Base-by-base conservation (phyloP, 2,888 invertebrate genomes). In the Rhyacophila evoluta region DNA sequence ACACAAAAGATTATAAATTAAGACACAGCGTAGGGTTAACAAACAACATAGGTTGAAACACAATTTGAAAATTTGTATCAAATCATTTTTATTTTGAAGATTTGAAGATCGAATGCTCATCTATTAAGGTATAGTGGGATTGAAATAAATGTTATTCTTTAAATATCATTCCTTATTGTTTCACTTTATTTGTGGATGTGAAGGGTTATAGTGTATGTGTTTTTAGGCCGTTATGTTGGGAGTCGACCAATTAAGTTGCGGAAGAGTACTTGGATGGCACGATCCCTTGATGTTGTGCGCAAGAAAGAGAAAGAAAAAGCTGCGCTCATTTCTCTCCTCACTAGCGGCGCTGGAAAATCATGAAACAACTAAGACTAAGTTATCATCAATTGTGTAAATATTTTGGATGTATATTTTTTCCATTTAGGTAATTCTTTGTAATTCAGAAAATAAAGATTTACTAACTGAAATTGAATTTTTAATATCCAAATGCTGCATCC, bases 191-290 rank as follows among this genome's bases (percentile, higher is more conserved):
- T n/a, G n/a, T n/a, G n/a, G n/a, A n/a, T n/a, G n/a, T n/a, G n/a
- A n/a, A n/a, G n/a, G n/a, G n/a, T n/a, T n/a, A n/a, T n/a, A n/a
- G n/a, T n/a, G n/a, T n/a, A n/a, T n/a, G n/a, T n/a, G n/a, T n/a
- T n/a, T n/a, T n/a, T 87, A 97, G 97, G 99, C 15, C 95, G 98
- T 79, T 99, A 99, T 87, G 99, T 99, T 0, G 99, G 99, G 79
- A 99, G 98, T 85, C 92, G 99, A 39, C 99, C 99, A 0, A 99
- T 99, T 82, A 99, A 99, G 86, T 88, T 99, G 77, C 90, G 99
- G 25, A 99, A 99, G 89, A 98, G 98, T 85, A 94, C 94, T 0
- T 99, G 99, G 99, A 95, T 94, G 84, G 96, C 95, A 83, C 91
- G 99, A 80, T 96, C 97, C 84, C 90, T 98, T 10, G 98, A 99